Base-by-base conservation (phyloP, 2,888 invertebrate genomes). In the Parnassius smintheus region DNA sequence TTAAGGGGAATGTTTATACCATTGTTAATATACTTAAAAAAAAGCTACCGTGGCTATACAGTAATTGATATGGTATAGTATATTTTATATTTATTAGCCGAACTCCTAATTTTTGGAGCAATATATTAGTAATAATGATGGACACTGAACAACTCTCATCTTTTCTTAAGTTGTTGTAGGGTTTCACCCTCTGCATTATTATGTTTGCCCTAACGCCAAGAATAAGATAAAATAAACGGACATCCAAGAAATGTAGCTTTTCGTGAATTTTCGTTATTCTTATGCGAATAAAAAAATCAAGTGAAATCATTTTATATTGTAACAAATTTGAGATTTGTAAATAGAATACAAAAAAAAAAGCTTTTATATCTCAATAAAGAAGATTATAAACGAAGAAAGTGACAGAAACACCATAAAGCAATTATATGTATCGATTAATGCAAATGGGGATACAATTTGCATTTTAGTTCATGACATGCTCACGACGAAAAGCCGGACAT, bases 361-460 rank as follows among this genome's bases (percentile, higher is more conserved):
- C 35, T 35, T 18, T 18, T 7, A 35, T 35, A 3, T 35, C 7
- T 35, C 35, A 18, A 18, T 18, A 25, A 25, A 25, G 7, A 7
- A 35, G 35, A 35, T 4, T 35, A 1, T 1, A 35, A 35, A 35
- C 35, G 35, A 7, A 35, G 35, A 35, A 35, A 35, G 35, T 35
- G 35, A 35, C 35, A 35, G 35, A 75, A 76, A 75, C 74, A 49
- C 44, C 22, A 56, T 55, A 50, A 78, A 79, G 78, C 78, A 75
- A 75, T 77, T 35, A 35, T 76, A 76, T 81, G 79, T 74, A 75
- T 72, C 78, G 75, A 77, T 81, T 81, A 81, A 86, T 85, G 82
- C 79, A 83, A 85, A 88, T 82, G 78, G 81, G 76, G 72, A 77
- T 80, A 78, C 70, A 78, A 84, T 85, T 81, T 81, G 83, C 80